Evolutionary conservation across 2,888 invertebrate genomes (phyloP).

Genomic region (Abscondita cerata): DNA sequence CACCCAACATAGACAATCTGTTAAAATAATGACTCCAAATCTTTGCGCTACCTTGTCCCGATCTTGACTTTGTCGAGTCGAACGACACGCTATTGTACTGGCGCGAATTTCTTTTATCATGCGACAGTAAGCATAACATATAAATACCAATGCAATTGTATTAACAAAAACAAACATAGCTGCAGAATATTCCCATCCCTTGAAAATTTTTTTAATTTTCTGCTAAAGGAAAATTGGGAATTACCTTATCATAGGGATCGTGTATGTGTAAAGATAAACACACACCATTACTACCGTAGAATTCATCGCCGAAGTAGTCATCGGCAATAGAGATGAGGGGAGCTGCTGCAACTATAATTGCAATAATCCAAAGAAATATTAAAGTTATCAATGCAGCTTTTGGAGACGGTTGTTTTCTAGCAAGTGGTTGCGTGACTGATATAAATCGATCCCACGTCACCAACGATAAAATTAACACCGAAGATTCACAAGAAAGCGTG

Average conservation of each 20-base stretch:
- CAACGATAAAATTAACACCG: constrained; percentile 65
- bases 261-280: constrained; percentile 68
- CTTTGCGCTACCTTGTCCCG: constrained; percentile 64
- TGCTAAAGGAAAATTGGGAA: too few relatives aligned
- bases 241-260: constrained; percentile 65
- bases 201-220: constrained; percentile 29
- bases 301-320: constrained; percentile 63
- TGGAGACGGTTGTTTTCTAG: constrained; percentile 57
- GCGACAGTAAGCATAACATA: constrained; percentile 63
- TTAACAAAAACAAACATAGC: constrained; percentile 65
- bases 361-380: constrained; percentile 61
- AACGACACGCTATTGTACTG: constrained; percentile 65
- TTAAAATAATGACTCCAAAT: constrained; percentile 66
- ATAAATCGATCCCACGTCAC: constrained; percentile 69
- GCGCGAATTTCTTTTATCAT: constrained; percentile 66
- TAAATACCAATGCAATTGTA: constrained; percentile 63
- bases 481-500: constrained; percentile 68
- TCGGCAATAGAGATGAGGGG: constrained; percentile 59
- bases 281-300: constrained; percentile 68
- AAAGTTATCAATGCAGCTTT: constrained; percentile 61
- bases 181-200: constrained; percentile 69
- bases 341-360: constrained; percentile 59
- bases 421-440: constrained; percentile 66
- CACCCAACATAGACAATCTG: constrained; percentile 68
- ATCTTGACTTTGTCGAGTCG: constrained; percentile 65